Evolutionary conservation across 1,140 invertebrate species (phyloP), one percentile per base, ranked within the genome.

Genomic region (Brachionus rotundiformis): DNA sequence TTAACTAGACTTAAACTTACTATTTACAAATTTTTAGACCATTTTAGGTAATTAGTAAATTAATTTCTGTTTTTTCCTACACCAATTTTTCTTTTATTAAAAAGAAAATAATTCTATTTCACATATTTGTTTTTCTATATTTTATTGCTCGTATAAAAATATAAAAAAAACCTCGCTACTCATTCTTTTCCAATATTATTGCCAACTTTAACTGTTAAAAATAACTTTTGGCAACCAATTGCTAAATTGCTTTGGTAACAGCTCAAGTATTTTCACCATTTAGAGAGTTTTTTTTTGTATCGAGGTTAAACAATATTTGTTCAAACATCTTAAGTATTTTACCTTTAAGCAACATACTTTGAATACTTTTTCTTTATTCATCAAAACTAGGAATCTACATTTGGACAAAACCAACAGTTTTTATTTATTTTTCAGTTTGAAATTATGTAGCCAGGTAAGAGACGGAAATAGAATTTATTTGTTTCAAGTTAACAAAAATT

Each of bases 1-100:
- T 65, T 33, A 29, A 29, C 13, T n/a, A 25, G 23, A 8, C 6
- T 65, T 4, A 11, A 36, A 71, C 16, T 36, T 71, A 7, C 11
- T 36, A 3, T 1, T 19, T 1, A 71, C 13, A 71, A 36, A 71
- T 71, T 71, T 33, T 71, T 71, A 71, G 65, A 71, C 65, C 13
- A 71, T 71, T 41, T 71, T 71, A 16, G 19, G n/a, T 71, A 65
- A 65, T 65, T 65, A 65, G 29, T 11, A 65, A 65, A 27, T 8
- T 10, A 65, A 65, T 19, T 33, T 36, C 19, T 68, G 1, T 68
- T 68, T 68, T 71, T 71, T 71, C 13, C 16, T 33, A 41, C 31
- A 19, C 29, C 16, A 4, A 71, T 0, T 19, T 54, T 54, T 7
- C 47, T 54, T 54, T 16, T 19, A 54, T 54, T 23, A 25, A 54